Evolutionary conservation across 2,888 invertebrate species (phyloP), one percentile per base, ranked within the genome.

Genomic region (Eretmocerus hayati): DNA sequence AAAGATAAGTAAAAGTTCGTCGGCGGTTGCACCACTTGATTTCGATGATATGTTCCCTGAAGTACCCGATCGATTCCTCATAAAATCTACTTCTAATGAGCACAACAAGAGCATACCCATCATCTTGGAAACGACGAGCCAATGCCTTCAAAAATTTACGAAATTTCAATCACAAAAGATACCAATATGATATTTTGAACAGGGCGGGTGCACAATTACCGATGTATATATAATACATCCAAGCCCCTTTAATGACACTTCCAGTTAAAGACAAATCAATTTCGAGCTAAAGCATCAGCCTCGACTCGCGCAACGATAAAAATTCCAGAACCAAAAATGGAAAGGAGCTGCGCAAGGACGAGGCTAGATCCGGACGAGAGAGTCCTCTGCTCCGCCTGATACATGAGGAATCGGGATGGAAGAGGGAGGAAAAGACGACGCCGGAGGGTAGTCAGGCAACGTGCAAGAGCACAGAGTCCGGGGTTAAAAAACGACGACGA

Each of bases 211-310:
- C n/a, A n/a, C n/a, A n/a, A n/a, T n/a, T n/a, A n/a, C n/a, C n/a
- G n/a, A n/a, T n/a, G n/a, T n/a, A n/a, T n/a, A n/a, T n/a, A n/a
- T n/a, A n/a, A n/a, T n/a, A n/a, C n/a, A n/a, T n/a, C n/a, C n/a
- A n/a, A n/a, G n/a, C n/a, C n/a, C 26, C 26, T 26, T 38, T 46
- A 48, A 41, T 37, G 48, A 48, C 48, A 49, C 49, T 37, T 44
- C 31, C 41, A 47, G 47, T 19, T 45, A 50, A 50, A 47, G 53
- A 50, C 53, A 47, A 50, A 53, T 53, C 53, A 53, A 53, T 53
- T 53, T 46, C 32, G 37, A 37, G 32, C 21, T 22, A 22, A 18
- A 41, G 26, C 38, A 13, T 11, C 40, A 26, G 46, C 32, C 41
- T 26, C 40, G 32, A 49, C 44, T 40, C 23, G 36, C 8, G 26